Conservation (phyloP, 2,888 invertebrate species). For the Melikaiella ostensackeni region DNA sequence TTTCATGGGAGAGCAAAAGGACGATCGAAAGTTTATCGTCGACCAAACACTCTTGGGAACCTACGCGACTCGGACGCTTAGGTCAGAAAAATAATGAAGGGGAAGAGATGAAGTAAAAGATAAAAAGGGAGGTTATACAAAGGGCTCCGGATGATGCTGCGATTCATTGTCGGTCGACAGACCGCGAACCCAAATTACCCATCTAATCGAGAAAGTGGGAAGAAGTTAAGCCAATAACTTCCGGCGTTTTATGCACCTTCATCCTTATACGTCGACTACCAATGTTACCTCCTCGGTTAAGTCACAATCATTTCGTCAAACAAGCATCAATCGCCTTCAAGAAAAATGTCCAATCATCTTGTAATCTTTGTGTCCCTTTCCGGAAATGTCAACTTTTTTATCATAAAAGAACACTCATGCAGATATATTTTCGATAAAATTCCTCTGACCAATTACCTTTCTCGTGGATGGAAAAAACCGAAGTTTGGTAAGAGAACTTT, state of each 20-base stretch:
- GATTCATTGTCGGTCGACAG: conserved; percentile 54
- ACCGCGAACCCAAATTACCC: conserved; percentile 53
- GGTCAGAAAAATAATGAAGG: conserved; percentile 41
- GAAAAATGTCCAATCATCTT: conserved; percentile 5
- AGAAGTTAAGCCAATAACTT: conserved; percentile 48
- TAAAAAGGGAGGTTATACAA: conserved; percentile 55
- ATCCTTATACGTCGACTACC: not conserved
- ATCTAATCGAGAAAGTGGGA: conserved; percentile 54
- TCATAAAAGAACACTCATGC: not conserved
- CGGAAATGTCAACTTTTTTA: not conserved
- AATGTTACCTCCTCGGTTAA: not conserved
- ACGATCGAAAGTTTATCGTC: conserved; percentile 50
- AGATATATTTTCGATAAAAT: not conserved
- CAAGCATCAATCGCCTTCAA: not conserved
- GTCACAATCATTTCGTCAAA: conserved; percentile 5
- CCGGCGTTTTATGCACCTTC: conserved; percentile 43
- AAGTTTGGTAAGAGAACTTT: not conserved
- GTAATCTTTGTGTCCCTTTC: not conserved
- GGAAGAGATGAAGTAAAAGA: conserved; percentile 54
- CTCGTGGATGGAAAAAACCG: not conserved
- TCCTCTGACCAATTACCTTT: not conserved
- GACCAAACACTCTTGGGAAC: conserved; percentile 42
- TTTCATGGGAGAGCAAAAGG: conserved; percentile 44
- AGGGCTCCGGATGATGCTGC: conserved; percentile 61
- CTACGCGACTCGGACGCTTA: conserved; percentile 35